phyloP scores from a whole-genome alignment of 1,140 invertebrate species.

The Drosophila quadrilineata region DNA sequence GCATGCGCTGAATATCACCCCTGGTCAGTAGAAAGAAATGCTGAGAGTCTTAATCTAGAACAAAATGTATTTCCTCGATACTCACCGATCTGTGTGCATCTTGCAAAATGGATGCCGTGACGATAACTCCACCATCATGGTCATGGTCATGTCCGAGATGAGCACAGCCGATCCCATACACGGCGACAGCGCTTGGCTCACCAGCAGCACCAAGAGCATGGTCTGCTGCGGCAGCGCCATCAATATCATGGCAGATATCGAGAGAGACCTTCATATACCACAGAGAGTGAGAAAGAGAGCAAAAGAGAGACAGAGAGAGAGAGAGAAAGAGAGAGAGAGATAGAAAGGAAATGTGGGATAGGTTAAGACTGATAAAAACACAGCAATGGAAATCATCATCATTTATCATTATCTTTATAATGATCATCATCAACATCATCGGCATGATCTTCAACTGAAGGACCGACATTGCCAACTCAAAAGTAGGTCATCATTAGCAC shows the following conservation, averaged over 20 bases:
- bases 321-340: slow-evolving; percentile 4
- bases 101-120: slow-evolving; percentile 84
- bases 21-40: slow-evolving; percentile 51
- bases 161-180: slow-evolving; percentile 81
- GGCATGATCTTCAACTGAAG: slow-evolving; percentile 13
- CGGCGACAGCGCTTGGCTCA: slow-evolving; percentile 34
- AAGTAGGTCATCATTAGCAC: slow-evolving; percentile 62
- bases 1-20: slow-evolving; percentile 84
- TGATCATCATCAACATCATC: background rate
- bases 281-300: background rate
- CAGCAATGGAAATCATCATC: no score
- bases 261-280: slow-evolving; percentile 2
- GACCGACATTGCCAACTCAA: slow-evolving; percentile 19
- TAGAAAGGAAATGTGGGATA: slow-evolving; percentile 8
- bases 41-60: background rate
- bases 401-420: no score
- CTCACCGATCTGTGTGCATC: slow-evolving; percentile 84
- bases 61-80: background rate
- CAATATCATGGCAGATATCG: slow-evolving; percentile 37
- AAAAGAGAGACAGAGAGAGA: background rate
- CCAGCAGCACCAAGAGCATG: slow-evolving; percentile 36
- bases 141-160: slow-evolving; percentile 85
- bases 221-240: slow-evolving; percentile 30
- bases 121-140: slow-evolving; percentile 85
- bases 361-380: no score